Conservation (phyloP, 1,140 invertebrate species). For the Drosophila ironensis region DNA sequence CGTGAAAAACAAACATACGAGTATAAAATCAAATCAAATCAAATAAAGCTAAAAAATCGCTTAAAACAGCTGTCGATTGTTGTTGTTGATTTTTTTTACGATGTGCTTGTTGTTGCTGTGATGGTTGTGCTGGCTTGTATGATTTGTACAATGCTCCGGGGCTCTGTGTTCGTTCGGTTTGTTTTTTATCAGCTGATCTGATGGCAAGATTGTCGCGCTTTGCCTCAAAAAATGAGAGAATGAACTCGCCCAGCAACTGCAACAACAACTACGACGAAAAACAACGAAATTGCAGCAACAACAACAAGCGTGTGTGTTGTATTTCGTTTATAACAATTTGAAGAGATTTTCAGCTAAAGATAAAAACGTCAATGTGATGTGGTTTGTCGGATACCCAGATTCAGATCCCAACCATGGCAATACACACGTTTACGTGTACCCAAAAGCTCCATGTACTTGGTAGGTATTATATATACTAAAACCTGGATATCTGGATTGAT, state of each 20-base stretch:
- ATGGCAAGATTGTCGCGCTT: constrained; percentile 80
- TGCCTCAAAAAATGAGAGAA: constrained; percentile 78
- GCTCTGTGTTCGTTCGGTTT: constrained; percentile 25
- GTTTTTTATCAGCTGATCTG: constrained; percentile 76
- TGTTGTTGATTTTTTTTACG: constrained; percentile 28
- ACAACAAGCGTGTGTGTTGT: constrained; percentile 39
- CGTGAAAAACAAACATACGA: constrained; percentile 12
- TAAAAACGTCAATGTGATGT: constrained; percentile 78
- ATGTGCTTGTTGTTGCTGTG: constrained; percentile 36
- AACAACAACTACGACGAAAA: constrained; percentile 16
- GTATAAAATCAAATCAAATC: constrained; percentile 19
- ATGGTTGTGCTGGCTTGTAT: constrained; percentile 58
- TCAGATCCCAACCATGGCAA: constrained; percentile 21
- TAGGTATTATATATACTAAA: neutral
- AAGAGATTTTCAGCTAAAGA: constrained; percentile 74
- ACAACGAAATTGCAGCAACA: constrained; percentile 17
- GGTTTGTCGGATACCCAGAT: constrained; percentile 68
- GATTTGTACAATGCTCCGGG: constrained; percentile 70
- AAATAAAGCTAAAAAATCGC: constrained; percentile 37
- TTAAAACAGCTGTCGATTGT: constrained; percentile 61
- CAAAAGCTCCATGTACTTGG: neutral
- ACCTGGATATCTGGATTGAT: constrained; percentile 18
- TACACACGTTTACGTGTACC: no score
- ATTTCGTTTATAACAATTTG: constrained; percentile 75
- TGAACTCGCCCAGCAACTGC: constrained; percentile 41